Conservation (phyloP, 2,888 invertebrate genomes). For the Sturmia bella region DNA sequence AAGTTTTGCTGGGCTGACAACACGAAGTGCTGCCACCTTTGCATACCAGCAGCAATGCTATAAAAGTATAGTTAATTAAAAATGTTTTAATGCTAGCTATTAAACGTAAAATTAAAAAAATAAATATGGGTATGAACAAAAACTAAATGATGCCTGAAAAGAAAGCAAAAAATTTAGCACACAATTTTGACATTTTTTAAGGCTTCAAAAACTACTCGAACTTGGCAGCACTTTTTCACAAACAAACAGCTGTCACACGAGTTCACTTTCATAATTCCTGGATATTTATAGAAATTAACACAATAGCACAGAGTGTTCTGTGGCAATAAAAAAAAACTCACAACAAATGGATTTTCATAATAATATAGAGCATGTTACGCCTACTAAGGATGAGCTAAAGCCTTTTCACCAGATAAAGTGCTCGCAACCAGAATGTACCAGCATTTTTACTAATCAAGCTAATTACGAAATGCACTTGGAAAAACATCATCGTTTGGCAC, state of each 20-base stretch:
- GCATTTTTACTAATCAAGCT: conserved; percentile 83
- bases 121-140: too few relatives aligned
- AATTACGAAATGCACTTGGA: conserved; percentile 84
- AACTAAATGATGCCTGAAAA: too few relatives aligned
- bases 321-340: background rate
- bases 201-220: background rate
- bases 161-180: too few relatives aligned
- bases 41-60: too few relatives aligned
- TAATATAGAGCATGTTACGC: conserved; percentile 67
- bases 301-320: too few relatives aligned
- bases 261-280: background rate
- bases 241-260: background rate
- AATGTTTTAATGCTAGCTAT: too few relatives aligned
- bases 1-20: conserved; percentile 9
- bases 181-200: too few relatives aligned
- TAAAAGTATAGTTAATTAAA: too few relatives aligned
- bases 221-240: background rate
- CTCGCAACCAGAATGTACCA: conserved; percentile 81
- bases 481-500: conserved; percentile 82
- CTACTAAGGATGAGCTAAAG: conserved; percentile 63
- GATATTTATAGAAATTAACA: background rate
- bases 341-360: conserved; percentile 26
- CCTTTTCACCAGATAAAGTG: conserved; percentile 75
- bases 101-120: too few relatives aligned
- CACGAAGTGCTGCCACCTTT: background rate